Percentiles rank a stretch among this genome's conserved stretches.
phyloP scores from a whole-genome alignment of 2,888 invertebrate genomes.

The Scaptomyza flava region DNA sequence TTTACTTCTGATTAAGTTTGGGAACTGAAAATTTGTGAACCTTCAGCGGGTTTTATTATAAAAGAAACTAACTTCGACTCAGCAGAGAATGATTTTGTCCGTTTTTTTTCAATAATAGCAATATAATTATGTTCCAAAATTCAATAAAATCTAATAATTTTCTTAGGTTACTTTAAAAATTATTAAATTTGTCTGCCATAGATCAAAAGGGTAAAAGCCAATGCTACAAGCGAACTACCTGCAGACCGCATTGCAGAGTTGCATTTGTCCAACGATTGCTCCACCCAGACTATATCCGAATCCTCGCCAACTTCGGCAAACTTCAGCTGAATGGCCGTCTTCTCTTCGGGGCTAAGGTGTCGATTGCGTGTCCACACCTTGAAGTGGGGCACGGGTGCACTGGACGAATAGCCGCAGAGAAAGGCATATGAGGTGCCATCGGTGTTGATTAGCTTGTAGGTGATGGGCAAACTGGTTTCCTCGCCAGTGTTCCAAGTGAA shows the following conservation, averaged over 20 bases:
- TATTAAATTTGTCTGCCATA: not conserved
- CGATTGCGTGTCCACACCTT: slow-evolving; percentile 34
- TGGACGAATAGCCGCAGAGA: slow-evolving; percentile 21
- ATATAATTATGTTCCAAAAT: not conserved
- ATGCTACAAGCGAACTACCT: slow-evolving; percentile 17
- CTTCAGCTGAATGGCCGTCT: not conserved
- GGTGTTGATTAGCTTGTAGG: slow-evolving; percentile 27
- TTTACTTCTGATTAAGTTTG: too few relatives aligned
- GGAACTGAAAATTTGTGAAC: too few relatives aligned
- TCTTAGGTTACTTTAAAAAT: not conserved
- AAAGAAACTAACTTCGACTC: too few relatives aligned
- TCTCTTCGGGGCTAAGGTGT: slow-evolving; percentile 3
- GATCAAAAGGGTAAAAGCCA: slow-evolving; percentile 6
- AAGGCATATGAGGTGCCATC: slow-evolving; percentile 6
- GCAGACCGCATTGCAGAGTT: slow-evolving; percentile 6
- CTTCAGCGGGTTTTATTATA: too few relatives aligned
- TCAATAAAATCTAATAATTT: not conserved
- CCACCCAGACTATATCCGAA: slow-evolving; percentile 13
- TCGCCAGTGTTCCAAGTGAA: slow-evolving; percentile 15
- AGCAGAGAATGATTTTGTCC: too few relatives aligned
- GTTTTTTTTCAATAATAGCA: not conserved
- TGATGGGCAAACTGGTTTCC: not conserved
- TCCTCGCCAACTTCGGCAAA: not conserved
- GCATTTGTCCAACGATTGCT: slow-evolving; percentile 22
- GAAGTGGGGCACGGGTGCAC: not conserved